Percentiles rank a stretch among this genome's conserved stretches.
Conservation (phyloP, 2,797 vertebrate genomes). For the Dicrostonyx torquatus region DNA sequence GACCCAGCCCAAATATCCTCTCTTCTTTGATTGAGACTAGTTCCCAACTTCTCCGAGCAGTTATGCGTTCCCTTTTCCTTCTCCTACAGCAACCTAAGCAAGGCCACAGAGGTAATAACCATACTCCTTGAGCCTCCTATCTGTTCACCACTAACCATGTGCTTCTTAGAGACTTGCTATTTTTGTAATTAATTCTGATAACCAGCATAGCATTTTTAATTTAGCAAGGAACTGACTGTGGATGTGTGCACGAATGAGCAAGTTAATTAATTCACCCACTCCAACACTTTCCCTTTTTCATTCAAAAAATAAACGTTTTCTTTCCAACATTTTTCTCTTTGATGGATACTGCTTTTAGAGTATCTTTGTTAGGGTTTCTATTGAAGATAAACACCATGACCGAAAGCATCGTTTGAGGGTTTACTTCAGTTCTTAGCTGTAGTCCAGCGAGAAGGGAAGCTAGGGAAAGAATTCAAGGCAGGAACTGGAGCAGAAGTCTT, state of each 20-base stretch:
- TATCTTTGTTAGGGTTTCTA: neutral
- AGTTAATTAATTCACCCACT: neutral
- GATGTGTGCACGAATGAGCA: neutral
- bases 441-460: neutral
- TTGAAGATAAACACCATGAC: neutral
- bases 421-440: neutral
- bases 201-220: neutral
- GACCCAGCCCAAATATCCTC: neutral
- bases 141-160: neutral
- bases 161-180: slow-evolving; percentile 21
- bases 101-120: neutral
- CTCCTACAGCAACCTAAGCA: neutral
- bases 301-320: slow-evolving; percentile 13
- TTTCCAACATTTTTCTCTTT: slow-evolving; percentile 24
- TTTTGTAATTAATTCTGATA: neutral
- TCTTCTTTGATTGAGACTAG: neutral
- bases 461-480: neutral
- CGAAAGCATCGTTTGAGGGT: neutral
- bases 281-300: neutral
- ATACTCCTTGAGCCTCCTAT: neutral
- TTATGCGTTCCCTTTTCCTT: neutral
- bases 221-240: neutral
- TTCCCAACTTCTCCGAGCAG: neutral
- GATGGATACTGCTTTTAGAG: neutral
- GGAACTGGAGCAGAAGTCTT: neutral